phyloP scores from a whole-genome alignment of 2,888 invertebrate genomes.

The Mythimna albipuncta region DNA sequence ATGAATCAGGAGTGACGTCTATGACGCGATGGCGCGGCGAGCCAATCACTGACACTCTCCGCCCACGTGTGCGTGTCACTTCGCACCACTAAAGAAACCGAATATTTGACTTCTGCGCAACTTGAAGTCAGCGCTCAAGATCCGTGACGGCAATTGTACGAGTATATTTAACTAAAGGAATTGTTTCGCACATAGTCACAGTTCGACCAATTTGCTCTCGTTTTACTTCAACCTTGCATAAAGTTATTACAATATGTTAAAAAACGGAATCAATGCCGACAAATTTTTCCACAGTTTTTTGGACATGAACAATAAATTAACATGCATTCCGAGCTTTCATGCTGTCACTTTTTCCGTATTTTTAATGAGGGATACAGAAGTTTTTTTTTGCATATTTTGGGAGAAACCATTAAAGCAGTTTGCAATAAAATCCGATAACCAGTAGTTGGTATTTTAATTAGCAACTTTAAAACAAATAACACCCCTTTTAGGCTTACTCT shows the following conservation, averaged over 20 bases:
- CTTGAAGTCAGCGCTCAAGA: too few relatives aligned
- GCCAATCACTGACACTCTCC: too few relatives aligned
- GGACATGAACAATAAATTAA: conserved; percentile 13
- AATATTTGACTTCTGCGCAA: too few relatives aligned
- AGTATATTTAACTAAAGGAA: conserved; percentile 68
- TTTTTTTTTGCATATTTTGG: not conserved
- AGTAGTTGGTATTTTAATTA: not conserved
- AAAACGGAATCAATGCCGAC: conserved; percentile 57
- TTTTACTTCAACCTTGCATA: conserved; percentile 77
- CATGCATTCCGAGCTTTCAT: conserved; percentile 18
- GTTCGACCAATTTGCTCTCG: conserved; percentile 73
- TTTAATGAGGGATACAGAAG: conserved; percentile 17
- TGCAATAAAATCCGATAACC: not conserved
- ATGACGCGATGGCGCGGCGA: too few relatives aligned
- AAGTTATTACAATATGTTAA: conserved; percentile 70
- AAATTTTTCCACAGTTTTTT: conserved; percentile 31
- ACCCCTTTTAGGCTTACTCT: too few relatives aligned
- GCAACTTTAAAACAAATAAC: not conserved
- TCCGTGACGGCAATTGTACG: not conserved
- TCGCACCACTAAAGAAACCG: too few relatives aligned
- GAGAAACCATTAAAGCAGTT: not conserved
- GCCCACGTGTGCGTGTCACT: too few relatives aligned
- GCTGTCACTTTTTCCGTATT: conserved; percentile 6
- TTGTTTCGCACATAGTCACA: conserved; percentile 57
- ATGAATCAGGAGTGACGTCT: too few relatives aligned